These are phyloP conservation scores for Nymphalis io DNA, from an alignment of 1,140 invertebrate genomes.

Conservation along the genomic window DNA sequence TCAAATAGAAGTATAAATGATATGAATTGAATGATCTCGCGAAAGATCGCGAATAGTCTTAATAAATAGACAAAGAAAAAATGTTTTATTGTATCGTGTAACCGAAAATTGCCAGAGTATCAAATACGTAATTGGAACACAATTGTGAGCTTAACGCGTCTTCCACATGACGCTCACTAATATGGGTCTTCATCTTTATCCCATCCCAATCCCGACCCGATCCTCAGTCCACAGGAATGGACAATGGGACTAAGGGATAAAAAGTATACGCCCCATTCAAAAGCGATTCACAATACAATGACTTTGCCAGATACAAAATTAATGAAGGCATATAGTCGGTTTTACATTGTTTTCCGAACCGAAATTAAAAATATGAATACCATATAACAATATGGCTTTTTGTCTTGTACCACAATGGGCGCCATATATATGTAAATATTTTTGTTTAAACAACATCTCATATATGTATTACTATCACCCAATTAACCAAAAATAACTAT, in stretches of 20 bases:
- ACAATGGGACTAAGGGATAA: conserved; percentile 23
- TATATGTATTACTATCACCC: too few relatives aligned
- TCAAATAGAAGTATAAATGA: too few relatives aligned
- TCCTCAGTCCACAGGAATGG: conserved; percentile 6
- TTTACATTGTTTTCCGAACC: neutral
- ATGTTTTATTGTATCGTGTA: neutral
- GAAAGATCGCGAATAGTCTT: neutral
- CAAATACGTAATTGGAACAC: conserved; percentile 20
- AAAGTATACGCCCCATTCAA: conserved; percentile 14
- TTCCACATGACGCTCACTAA: conserved; percentile 20
- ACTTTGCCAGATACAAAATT: conserved; percentile 22
- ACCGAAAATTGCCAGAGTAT: conserved; percentile 5
- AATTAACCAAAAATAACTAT: too few relatives aligned
- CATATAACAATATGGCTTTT: neutral
- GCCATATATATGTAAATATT: neutral
- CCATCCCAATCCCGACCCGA: conserved; percentile 7
- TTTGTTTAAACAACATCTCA: neutral
- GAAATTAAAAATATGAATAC: conserved; percentile 9
- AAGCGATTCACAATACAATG: conserved; percentile 16
- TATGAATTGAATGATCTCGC: too few relatives aligned
- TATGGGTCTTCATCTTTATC: conserved; percentile 14
- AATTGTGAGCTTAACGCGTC: conserved; percentile 28
- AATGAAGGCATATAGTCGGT: neutral
- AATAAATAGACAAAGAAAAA: neutral
- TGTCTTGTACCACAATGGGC: conserved; percentile 19